A percentile compares a stretch with the other conserved stretches of the same genome.
Conservation (phyloP, 2,113 vertebrate species). For the Laticauda colubrina region DNA sequence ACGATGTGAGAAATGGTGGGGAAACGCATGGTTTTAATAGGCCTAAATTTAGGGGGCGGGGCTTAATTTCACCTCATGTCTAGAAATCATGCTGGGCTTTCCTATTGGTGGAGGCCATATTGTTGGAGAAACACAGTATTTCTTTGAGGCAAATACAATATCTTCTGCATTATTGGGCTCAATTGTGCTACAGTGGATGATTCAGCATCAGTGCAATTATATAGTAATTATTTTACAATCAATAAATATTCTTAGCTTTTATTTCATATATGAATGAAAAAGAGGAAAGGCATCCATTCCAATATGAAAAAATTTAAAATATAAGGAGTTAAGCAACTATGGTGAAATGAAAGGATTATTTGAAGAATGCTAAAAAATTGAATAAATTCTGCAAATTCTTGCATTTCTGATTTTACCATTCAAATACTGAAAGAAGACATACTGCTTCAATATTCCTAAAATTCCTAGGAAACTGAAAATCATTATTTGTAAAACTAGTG, state of each 20-base stretch:
- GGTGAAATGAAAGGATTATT: not conserved
- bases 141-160: not conserved
- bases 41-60: too few species aligned
- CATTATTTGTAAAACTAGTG: not conserved
- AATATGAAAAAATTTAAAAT: not conserved
- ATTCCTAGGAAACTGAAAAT: not conserved
- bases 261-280: not conserved
- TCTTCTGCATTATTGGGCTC: too few species aligned
- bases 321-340: not conserved
- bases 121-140: not conserved
- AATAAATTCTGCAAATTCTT: not conserved
- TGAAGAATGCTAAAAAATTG: not conserved
- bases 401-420: not conserved
- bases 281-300: not conserved
- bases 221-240: not conserved
- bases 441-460: not conserved
- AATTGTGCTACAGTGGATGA: not conserved
- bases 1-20: too few species aligned
- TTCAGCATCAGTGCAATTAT: not conserved
- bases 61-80: too few species aligned
- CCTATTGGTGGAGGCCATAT: too few species aligned
- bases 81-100: too few species aligned
- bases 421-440: not conserved
- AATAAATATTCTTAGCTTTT: not conserved
- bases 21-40: too few species aligned